Evolutionary conservation across 2,888 invertebrate species (phyloP).

Genomic region (Leucoma salicis): DNA sequence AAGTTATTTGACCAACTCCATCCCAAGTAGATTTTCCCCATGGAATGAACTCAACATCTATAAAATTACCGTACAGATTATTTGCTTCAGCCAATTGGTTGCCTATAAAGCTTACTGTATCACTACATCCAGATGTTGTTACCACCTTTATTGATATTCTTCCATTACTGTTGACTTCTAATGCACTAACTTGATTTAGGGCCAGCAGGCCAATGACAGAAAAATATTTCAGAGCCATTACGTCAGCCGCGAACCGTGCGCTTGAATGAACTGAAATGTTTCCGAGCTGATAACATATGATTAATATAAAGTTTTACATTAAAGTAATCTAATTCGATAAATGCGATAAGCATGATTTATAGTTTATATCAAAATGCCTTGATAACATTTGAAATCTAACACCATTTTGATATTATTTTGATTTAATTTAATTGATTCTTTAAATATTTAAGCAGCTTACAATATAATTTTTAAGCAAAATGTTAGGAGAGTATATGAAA

Average conservation of each 20-base stretch:
- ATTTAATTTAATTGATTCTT: too few species aligned
- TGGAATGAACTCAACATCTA: slow-evolving; percentile 66
- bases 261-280: slow-evolving; percentile 23
- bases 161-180: slow-evolving; percentile 43
- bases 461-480: too few species aligned
- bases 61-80: slow-evolving; percentile 46
- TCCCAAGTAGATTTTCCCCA: slow-evolving; percentile 65
- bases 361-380: not conserved
- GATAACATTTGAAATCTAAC: not conserved
- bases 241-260: slow-evolving; percentile 19
- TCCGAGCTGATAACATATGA: slow-evolving; percentile 15
- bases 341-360: slow-evolving; percentile 7
- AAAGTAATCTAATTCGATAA: slow-evolving; percentile 12
- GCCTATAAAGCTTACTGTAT: slow-evolving; percentile 55
- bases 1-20: slow-evolving; percentile 39
- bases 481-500: too few species aligned
- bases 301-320: slow-evolving; percentile 13
- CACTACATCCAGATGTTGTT: slow-evolving; percentile 60
- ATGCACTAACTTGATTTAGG: slow-evolving; percentile 20
- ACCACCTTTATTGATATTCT: slow-evolving; percentile 58
- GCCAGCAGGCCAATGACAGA: slow-evolving; percentile 21
- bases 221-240: slow-evolving; percentile 34
- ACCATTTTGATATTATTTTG: too few species aligned
- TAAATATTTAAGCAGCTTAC: too few species aligned
- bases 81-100: slow-evolving; percentile 50